Evolutionary conservation across 1,140 invertebrate species (phyloP), one percentile per base, ranked within the genome.

Genomic region (Micrasema longulum): DNA sequence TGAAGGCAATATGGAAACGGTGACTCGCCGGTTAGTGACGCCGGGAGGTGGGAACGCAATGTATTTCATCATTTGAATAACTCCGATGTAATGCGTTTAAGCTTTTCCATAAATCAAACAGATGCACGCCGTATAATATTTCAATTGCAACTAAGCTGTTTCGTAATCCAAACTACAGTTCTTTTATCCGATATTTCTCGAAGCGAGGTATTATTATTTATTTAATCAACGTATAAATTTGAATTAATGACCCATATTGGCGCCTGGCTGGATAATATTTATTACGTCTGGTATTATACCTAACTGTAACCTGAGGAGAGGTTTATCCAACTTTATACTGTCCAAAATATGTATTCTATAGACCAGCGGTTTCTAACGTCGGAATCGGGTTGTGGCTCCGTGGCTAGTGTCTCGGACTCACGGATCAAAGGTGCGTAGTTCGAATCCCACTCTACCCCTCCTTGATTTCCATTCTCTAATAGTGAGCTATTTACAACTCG

Each of bases 21-120:
- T 64, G 60, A 64, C 22, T 45, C 41, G 60, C 23, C n/a, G 43
- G 22, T 26, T 41, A 47, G 60, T n/a, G 60, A 64, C 31, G 60
- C 60, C n/a, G 45, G 41, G 60, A 47, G 41, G 4, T 38, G 47
- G 14, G 41, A 22, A n/a, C 45, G 60, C 41, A 64, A 64, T 64
- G 43, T 5, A 26, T 64, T 64, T 64, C 60, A 47, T 22, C 43
- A 64, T 47, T 35, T 11, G 35, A 36, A 36, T 41, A 22, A 12
- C 60, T 48, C 41, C 22, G 16, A 41, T 62, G n/a, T 31, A 31
- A 31, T 16, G 60, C 20, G 43, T 47, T 16, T 20, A 62, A 64
- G 41, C 41, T 47, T 62, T 43, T 47, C 23, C 43, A 64, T 64
- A 64, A 64, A 64, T 64, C 60, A 64, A 47, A 47, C 26, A 60